phyloP scores from a whole-genome alignment of 2,888 invertebrate species.

The Pterostichus madidus region DNA sequence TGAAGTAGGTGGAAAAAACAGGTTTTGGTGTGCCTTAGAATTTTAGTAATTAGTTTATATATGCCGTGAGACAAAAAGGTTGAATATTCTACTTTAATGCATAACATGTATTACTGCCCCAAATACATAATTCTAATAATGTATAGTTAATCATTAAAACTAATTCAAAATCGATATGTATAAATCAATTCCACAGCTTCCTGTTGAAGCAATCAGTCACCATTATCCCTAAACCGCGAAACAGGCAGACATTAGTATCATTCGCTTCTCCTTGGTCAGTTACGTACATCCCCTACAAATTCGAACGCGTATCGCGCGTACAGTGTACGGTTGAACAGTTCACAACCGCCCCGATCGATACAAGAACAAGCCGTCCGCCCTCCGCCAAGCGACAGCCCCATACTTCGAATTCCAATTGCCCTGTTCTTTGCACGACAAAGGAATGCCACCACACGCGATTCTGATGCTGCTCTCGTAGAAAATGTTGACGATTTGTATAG shows the following conservation, averaged over 20 bases:
- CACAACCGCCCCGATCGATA: slow-evolving; percentile 36
- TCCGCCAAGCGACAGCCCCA: neutral
- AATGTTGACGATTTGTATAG: neutral
- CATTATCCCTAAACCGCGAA: too few species aligned
- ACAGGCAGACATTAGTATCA: neutral
- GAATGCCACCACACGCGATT: slow-evolving; percentile 37
- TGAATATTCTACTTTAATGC: neutral
- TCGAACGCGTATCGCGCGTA: slow-evolving; percentile 30
- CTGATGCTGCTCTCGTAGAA: neutral
- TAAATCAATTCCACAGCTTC: neutral
- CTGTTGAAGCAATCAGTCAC: neutral
- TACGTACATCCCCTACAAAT: neutral
- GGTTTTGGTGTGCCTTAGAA: too few species aligned
- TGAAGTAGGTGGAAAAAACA: too few species aligned
- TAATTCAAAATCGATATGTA: neutral
- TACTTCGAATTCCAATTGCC: slow-evolving; percentile 10
- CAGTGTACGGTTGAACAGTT: neutral
- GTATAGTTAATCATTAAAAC: neutral
- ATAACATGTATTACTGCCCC: neutral
- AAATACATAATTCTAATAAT: neutral
- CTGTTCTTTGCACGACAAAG: slow-evolving; percentile 42
- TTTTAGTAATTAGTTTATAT: too few species aligned
- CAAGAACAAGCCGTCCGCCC: slow-evolving; percentile 15
- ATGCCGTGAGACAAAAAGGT: too few species aligned
- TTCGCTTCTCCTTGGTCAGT: slow-evolving; percentile 9